These are phyloP conservation scores for Ctenicera cuprea DNA, from an alignment of 2,888 invertebrate species.

Conservation along the genomic window DNA sequence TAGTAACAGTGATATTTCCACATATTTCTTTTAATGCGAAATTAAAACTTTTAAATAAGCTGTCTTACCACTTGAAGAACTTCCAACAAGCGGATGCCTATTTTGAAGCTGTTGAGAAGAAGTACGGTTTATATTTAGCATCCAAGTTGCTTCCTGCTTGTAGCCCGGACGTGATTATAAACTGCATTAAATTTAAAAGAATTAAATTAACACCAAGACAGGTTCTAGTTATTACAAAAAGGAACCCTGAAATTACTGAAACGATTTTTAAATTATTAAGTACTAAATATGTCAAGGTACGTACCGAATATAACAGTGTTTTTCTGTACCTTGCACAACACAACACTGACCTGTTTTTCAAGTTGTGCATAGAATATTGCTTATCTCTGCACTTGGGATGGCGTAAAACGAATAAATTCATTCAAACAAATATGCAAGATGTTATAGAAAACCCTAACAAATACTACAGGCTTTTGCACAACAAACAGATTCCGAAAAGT, in stretches of 20 bases:
- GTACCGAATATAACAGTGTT: constrained; percentile 8
- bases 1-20: constrained; percentile 41
- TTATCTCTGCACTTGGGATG: constrained; percentile 30
- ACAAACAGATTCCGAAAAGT: constrained; percentile 27
- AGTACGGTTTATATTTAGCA: constrained; percentile 48
- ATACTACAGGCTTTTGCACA: constrained; percentile 17
- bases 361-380: constrained; percentile 40
- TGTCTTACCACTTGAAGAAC: constrained; percentile 37
- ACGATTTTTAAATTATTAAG: constrained; percentile 17
- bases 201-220: constrained; percentile 32
- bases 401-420: constrained; percentile 38
- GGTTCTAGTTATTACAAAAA: constrained; percentile 35
- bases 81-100: constrained; percentile 34
- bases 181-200: constrained; percentile 32
- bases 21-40: constrained; percentile 45
- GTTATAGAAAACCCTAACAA: constrained; percentile 26
- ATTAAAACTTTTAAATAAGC: constrained; percentile 45
- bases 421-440: constrained; percentile 28
- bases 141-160: constrained; percentile 43
- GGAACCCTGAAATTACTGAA: constrained; percentile 32
- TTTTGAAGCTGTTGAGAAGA: constrained; percentile 43
- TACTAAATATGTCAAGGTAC: neutral
- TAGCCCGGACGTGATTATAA: constrained; percentile 39
- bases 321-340: constrained; percentile 24
- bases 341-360: constrained; percentile 39